Conservation (phyloP, 2,888 invertebrate genomes). For the Drosophila paracracens region DNA sequence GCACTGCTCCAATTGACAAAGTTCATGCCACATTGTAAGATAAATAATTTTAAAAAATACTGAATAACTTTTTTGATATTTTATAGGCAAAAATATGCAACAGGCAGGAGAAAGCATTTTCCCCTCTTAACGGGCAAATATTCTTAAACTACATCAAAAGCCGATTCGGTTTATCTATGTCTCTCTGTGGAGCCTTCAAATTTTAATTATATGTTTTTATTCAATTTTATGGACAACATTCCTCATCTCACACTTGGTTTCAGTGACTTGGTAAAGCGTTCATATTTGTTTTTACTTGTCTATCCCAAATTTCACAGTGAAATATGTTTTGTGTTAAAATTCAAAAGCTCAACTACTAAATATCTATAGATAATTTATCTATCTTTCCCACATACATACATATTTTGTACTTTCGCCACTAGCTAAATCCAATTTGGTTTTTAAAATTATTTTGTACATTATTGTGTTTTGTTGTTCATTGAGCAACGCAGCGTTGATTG, state of each 20-base stretch:
- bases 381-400: not conserved
- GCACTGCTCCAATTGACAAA: not conserved
- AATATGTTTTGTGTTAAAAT: not conserved
- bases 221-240: not conserved
- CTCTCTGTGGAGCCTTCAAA: not conserved
- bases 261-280: not conserved
- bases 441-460: constrained; percentile 31
- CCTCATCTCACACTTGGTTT: not conserved
- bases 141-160: not conserved
- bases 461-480: constrained; percentile 21
- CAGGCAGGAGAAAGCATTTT: not conserved
- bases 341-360: not conserved
- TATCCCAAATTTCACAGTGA: not conserved
- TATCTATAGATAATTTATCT: not conserved
- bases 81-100: not conserved
- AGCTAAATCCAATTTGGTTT: constrained; percentile 16
- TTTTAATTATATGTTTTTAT: not conserved
- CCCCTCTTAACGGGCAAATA: too few species aligned
- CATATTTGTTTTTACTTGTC: not conserved
- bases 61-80: not conserved
- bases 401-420: constrained; percentile 36
- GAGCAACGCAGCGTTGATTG: constrained; percentile 34
- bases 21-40: not conserved
- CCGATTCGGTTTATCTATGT: not conserved
- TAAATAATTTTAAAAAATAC: not conserved